Base-by-base conservation (phyloP, 2,888 invertebrate genomes). In the Brenthis daphne region DNA sequence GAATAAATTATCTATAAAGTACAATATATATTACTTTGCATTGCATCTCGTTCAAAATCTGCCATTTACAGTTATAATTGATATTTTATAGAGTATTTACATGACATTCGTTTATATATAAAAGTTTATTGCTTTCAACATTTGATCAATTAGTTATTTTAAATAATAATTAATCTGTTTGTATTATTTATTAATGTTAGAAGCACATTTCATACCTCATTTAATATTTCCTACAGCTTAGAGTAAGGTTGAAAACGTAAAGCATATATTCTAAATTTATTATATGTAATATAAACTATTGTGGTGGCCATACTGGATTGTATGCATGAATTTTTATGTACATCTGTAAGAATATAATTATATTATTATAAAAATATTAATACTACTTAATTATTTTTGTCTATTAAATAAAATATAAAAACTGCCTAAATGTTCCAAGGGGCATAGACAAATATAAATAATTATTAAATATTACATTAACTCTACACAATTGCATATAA, bases 241-340 rank as follows among this genome's bases (percentile, higher is more conserved):
- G 66, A 13, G 51, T 69, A 69, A 64, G 67, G 58, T 67, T 50
- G 58, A 70, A 77, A 16, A 82, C 77, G 90, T 90, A 87, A 90
- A 90, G 90, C 90, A 90, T 87, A 88, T 90, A 90, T 91, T 90
- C 89, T 90, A 90, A 90, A 91, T 80, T 87, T 84, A 85, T 85
- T 85, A 78, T 80, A 79, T 75, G 16, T 51, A n/a, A 37, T 53
- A 63, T 63, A 16, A 53, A 43, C 37, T 43, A 43, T 43, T 43
- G 37, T 43, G 37, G 37, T 43, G 11, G 8, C 37, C 20, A 82
- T 82, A 83, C 81, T 80, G 82, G 83, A 82, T 55, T 57, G 47
- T 67, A 55, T 65, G 54, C 56, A 63, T 63, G 8, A 43, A 2
- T 11, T 43, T 43, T 43, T 43, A 43, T 43, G 11, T 43, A 8